Percentiles rank a stretch among this genome's conserved stretches.
Conservation (phyloP, 2,113 vertebrate species). For the Globicephala melas region DNA sequence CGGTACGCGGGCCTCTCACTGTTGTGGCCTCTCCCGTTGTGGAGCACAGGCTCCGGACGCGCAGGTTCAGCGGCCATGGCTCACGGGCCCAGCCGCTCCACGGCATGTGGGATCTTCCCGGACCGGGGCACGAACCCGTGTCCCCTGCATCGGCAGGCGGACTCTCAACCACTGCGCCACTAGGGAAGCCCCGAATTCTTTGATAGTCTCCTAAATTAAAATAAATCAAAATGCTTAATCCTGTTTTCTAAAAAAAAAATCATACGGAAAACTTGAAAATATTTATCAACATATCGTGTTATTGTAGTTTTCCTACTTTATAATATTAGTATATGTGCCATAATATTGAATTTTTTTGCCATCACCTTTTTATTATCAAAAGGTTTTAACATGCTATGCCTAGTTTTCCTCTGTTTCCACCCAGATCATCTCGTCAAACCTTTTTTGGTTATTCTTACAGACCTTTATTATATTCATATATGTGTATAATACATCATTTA, state of each 20-base stretch:
- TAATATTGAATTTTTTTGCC: background rate
- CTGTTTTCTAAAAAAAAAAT: background rate
- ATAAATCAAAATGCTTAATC: background rate
- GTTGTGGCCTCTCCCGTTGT: no score
- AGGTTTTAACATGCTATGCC: background rate
- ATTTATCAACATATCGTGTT: background rate
- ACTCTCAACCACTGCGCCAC: no score
- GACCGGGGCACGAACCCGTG: no score
- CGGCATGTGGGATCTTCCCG: no score
- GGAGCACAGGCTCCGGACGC: no score
- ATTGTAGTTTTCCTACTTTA: background rate
- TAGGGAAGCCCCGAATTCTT: background rate
- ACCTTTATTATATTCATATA: background rate
- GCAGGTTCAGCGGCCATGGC: no score
- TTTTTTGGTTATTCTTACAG: background rate
- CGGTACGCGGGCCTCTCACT: no score
- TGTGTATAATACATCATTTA: background rate
- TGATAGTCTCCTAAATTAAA: background rate
- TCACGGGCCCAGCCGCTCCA: no score
- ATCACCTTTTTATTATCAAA: background rate
- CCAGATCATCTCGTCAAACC: background rate
- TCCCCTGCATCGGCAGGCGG: no score
- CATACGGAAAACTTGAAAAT: background rate
- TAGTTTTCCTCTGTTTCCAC: background rate
- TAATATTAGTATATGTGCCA: background rate